Evolutionary conservation across 1,140 invertebrate genomes (phyloP), one percentile per base, ranked within the genome.

Genomic region (Pogonomyrmex barbatus): DNA sequence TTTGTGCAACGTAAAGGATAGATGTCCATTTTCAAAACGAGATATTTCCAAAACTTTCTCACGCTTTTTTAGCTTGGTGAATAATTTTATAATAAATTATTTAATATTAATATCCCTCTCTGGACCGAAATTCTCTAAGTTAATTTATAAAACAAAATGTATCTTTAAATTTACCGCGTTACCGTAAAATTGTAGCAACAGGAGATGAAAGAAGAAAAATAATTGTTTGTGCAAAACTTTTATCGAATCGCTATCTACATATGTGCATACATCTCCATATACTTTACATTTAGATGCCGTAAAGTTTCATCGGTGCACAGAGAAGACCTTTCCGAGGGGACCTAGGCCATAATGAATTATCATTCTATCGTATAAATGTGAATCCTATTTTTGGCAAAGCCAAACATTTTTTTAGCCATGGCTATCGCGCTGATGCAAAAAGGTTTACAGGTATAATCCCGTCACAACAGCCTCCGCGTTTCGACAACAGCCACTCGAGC

Each of bases 251-350:
- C 12, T 42, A 42, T 56, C 52, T 70, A 33, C 12, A 36, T 42
- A 42, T 56, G 30, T 42, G 24, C 36, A 33, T 68, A 30, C 2
- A 39, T 70, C 56, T 68, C 12, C 47, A 81, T 81, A 54, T 24
- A 30, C 17, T 81, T 81, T 58, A 33, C 24, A 81, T 81, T 54
- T 45, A 45, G 3, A 70, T 45, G 14, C 45, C 5, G 5, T 45
- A 70, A 81, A 70, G 12, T 58, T 45, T 56, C 36, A 30, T 47
- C 42, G 50, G n/a, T 50, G 24, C 17, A 8, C 24, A 68, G 47
- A 68, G 10, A 81, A 62, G 56, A 58, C 63, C n/a, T 67, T 45
- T 67, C 8, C 2, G 10, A 52, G 17, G 24, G 24, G 45, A 63
- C 12, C 30, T 52, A 24, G 47, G 10, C 10, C 10, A 52, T 30